Base-by-base conservation (phyloP, 2,797 vertebrate species). In the Acanthis flammea region DNA sequence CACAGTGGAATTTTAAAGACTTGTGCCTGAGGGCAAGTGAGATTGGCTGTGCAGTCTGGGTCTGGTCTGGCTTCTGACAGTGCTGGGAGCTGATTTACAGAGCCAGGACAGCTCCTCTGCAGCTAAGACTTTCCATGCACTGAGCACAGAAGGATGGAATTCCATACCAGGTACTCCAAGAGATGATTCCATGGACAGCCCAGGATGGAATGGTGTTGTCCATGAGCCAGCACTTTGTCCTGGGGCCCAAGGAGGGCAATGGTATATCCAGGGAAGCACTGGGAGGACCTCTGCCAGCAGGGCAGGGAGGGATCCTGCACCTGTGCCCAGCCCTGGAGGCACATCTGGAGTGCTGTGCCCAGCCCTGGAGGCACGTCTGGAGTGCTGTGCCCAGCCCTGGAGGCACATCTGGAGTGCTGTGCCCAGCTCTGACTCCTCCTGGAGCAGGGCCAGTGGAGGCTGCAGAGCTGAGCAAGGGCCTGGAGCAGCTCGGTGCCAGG, bases 1-100 rank as follows among this genome's bases (percentile, higher is more conserved):
- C 25, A 4, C 28, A 44, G 30, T 55, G 53, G 55, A 82, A 72
- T 72, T 78, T 58, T 54, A 92, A 92, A 80, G 86, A 53, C 22
- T 80, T 88, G 1, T 18, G 53, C 86, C 57, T 30, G 33, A 80
- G 57, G 79, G 58, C 42, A 74, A 63, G 53, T 45, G 23, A 79
- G 58, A 48, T 9, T 68, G 66, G 41, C 82, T 67, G 44, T 68
- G 73, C 70, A 81, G 80, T 12, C 70, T 42, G 4, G 45, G 3
- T 24, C 86, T 71, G 51, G 41, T 66, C 89, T 93, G 89, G 44
- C 84, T 87, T 28, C 86, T 79, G 89, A 79, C 84, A 72, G 68
- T n/a, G 67, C 77, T 30, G 73, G 47, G 4, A 4, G 33, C 22
- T 82, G 91, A 82, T 91, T 91, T 85, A 82, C 74, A 60, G 45